A percentile compares a stretch with the other conserved stretches of the same genome.
These are phyloP conservation scores for Dreissena polymorpha DNA, from an alignment of 1,140 invertebrate species.

Conservation along the genomic window DNA sequence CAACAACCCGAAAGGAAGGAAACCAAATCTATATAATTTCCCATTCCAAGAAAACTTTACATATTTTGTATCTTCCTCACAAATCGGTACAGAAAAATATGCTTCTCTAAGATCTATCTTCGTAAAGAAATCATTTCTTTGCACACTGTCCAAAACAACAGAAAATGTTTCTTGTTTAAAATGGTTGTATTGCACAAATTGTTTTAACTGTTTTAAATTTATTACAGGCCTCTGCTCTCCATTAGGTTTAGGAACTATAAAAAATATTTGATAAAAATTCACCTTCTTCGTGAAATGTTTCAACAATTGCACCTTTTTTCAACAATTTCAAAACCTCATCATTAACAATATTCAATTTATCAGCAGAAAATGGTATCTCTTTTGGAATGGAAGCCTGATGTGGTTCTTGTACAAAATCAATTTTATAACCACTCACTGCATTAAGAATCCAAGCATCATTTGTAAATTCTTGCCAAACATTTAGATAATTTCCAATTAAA, in stretches of 20 bases:
- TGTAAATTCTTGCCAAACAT: slow-evolving; percentile 23
- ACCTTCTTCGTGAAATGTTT: slow-evolving; percentile 1
- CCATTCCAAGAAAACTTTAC: slow-evolving; percentile 27
- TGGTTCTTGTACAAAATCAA: slow-evolving; percentile 18
- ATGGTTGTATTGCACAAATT: slow-evolving; percentile 31
- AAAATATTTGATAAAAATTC: slow-evolving; percentile 33
- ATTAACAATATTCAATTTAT: slow-evolving; percentile 8
- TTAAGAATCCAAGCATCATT: slow-evolving; percentile 39
- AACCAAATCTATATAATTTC: slow-evolving; percentile 11
- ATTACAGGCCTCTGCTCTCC: slow-evolving; percentile 23
- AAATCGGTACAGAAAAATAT: slow-evolving; percentile 28
- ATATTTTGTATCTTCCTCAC: slow-evolving; percentile 5
- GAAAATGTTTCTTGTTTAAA: slow-evolving; percentile 39
- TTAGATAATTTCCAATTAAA: slow-evolving; percentile 1
- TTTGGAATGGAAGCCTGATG: slow-evolving; percentile 9
- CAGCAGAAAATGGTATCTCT: slow-evolving; percentile 29
- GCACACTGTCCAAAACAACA: slow-evolving; percentile 31
- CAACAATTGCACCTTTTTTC: slow-evolving; percentile 28
- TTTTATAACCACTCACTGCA: slow-evolving; percentile 21
- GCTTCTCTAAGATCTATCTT: slow-evolving; percentile 32
- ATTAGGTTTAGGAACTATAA: slow-evolving; percentile 19
- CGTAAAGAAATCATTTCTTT: slow-evolving; percentile 34
- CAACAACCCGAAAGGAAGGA: not conserved
- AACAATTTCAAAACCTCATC: slow-evolving; percentile 23
- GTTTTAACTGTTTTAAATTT: slow-evolving; percentile 15